Conservation (phyloP, 2,113 vertebrate genomes). For the Heloderma charlesbogerti region DNA sequence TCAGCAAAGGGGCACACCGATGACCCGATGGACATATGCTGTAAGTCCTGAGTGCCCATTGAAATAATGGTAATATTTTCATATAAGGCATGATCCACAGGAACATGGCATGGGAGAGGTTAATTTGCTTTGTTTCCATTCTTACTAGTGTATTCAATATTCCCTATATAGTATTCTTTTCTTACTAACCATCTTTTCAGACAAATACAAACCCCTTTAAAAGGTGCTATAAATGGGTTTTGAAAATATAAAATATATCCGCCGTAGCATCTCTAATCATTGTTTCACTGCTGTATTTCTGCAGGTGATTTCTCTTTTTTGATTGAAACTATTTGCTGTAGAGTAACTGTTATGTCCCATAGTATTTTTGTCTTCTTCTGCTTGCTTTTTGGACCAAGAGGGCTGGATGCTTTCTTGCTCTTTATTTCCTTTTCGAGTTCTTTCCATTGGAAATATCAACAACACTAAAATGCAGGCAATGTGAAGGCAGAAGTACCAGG, state of each 20-base stretch:
- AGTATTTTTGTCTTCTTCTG: conserved; percentile 64
- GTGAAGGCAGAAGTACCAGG: conserved; percentile 94
- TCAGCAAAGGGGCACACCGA: conserved; percentile 73
- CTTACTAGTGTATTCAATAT: conserved; percentile 70
- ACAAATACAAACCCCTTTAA: conserved; percentile 77
- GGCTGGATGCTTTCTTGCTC: conserved; percentile 69
- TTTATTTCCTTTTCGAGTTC: conserved; percentile 79
- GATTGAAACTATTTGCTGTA: conserved; percentile 87
- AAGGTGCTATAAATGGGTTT: conserved; percentile 81
- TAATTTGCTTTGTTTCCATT: conserved; percentile 72
- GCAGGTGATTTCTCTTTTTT: conserved; percentile 86
- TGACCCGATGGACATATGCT: conserved; percentile 71
- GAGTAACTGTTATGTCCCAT: conserved; percentile 78
- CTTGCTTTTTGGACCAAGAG: conserved; percentile 55
- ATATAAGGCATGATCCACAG: conserved; percentile 79
- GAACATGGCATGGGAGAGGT: conserved; percentile 78
- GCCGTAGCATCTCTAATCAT: conserved; percentile 66
- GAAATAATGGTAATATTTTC: conserved; percentile 72
- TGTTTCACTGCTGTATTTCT: conserved; percentile 75
- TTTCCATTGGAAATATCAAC: conserved; percentile 84
- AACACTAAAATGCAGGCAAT: conserved; percentile 86
- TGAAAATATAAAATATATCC: conserved; percentile 75
- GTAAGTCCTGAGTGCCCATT: conserved; percentile 79
- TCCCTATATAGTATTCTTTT: conserved; percentile 64
- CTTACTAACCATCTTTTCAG: conserved; percentile 73